phyloP scores from a whole-genome alignment of 2,797 vertebrate genomes.

The Periophthalmus magnuspinnatus region DNA sequence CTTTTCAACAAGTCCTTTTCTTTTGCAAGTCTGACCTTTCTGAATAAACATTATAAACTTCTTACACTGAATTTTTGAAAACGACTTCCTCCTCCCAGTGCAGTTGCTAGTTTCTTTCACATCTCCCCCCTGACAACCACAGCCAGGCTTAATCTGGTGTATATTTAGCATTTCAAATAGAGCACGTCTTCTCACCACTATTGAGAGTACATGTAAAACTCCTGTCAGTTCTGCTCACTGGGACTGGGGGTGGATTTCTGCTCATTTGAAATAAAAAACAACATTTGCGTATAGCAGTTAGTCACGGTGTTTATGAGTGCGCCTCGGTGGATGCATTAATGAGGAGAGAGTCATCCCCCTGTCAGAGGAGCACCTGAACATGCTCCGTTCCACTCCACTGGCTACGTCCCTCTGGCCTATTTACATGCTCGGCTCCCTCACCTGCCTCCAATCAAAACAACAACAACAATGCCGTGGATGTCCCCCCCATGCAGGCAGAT shows the following conservation, averaged over 20 bases:
- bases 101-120: not conserved
- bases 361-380: conserved; percentile 26
- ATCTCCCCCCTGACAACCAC: not conserved
- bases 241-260: conserved; percentile 25
- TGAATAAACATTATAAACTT: conserved; percentile 10
- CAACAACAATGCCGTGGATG: conserved; percentile 5
- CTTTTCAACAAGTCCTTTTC: not conserved
- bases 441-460: not conserved
- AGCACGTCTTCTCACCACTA: not conserved
- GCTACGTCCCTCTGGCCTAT: conserved; percentile 15
- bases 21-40: not conserved
- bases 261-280: conserved; percentile 20
- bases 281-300: conserved; percentile 32
- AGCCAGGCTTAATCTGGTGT: not conserved
- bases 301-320: conserved; percentile 42
- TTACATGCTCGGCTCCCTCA: conserved; percentile 2
- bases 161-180: conserved; percentile 25
- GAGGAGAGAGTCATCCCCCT: conserved; percentile 39
- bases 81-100: not conserved
- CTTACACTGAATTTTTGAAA: not conserved
- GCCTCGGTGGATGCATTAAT: conserved; percentile 42
- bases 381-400: conserved; percentile 7
- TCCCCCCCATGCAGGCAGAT: conserved; percentile 8
- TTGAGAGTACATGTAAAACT: conserved; percentile 8
- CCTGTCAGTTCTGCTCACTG: conserved; percentile 5